phyloP scores from a whole-genome alignment of 2,797 vertebrate species.

The Neosilurus mollespiculum region DNA sequence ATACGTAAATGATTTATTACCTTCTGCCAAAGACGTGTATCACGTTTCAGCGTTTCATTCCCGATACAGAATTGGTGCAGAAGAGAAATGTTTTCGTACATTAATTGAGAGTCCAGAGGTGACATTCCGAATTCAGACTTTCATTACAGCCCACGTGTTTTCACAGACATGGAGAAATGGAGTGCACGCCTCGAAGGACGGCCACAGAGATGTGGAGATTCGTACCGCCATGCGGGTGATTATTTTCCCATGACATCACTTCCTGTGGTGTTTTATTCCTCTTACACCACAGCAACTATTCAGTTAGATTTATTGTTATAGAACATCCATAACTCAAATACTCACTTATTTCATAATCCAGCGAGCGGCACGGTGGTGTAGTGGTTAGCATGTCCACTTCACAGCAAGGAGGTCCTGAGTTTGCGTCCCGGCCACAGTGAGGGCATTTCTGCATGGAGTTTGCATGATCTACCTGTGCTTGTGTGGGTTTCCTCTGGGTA shows the following conservation, averaged over 20 bases:
- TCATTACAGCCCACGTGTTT: not conserved
- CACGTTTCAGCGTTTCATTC: conserved; percentile 72
- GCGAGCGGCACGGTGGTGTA: no score
- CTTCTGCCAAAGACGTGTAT: conserved; percentile 62
- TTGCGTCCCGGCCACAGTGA: no score
- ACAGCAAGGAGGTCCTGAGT: no score
- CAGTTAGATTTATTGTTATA: not conserved
- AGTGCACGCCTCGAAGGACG: not conserved
- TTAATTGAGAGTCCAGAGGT: conserved; percentile 59
- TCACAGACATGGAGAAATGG: not conserved
- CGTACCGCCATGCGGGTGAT: not conserved
- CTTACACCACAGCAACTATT: not conserved
- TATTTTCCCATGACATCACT: not conserved
- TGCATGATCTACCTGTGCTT: no score
- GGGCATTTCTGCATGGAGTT: no score
- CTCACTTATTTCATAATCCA: no score
- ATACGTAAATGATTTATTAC: conserved; percentile 66
- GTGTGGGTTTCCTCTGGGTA: no score
- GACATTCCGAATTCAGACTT: not conserved
- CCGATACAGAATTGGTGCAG: conserved; percentile 65
- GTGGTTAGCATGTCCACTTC: no score
- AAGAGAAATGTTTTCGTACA: conserved; percentile 64
- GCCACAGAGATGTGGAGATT: not conserved
- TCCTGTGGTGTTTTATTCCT: not conserved
- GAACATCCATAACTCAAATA: not conserved